These are phyloP conservation scores for Alloplasta piceator DNA, from an alignment of 2,888 invertebrate species.

Conservation along the genomic window DNA sequence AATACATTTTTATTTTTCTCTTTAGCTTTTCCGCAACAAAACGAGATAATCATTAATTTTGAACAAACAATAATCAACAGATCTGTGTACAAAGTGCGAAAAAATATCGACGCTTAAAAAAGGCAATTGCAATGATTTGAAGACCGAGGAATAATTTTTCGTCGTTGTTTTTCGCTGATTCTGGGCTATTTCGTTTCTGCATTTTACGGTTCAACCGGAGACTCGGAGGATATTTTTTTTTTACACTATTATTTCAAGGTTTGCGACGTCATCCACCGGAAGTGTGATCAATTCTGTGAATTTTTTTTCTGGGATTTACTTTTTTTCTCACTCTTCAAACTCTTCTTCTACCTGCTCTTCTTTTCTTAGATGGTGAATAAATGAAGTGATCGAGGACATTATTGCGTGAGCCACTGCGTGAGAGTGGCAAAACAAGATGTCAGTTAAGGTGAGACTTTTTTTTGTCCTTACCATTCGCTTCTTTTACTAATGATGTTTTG, in stretches of 20 bases:
- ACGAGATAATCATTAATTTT: no score
- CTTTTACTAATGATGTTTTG: not conserved
- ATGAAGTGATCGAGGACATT: slow-evolving; percentile 69
- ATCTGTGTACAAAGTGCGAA: no score
- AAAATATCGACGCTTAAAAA: slow-evolving; percentile 27
- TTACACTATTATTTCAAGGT: not conserved
- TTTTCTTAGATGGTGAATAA: slow-evolving; percentile 66
- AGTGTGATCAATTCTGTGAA: not conserved
- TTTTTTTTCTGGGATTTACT: not conserved
- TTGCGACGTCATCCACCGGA: not conserved
- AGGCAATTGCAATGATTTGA: slow-evolving; percentile 48
- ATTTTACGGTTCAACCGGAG: not conserved
- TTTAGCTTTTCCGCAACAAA: not conserved
- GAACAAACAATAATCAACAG: not conserved
- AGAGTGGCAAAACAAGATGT: slow-evolving; percentile 76
- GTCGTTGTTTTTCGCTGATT: slow-evolving; percentile 1
- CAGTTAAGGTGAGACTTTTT: slow-evolving; percentile 79
- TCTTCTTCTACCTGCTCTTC: not conserved
- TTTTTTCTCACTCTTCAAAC: not conserved
- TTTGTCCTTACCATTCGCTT: not conserved
- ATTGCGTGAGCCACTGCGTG: slow-evolving; percentile 70
- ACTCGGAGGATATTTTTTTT: not conserved
- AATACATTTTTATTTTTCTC: no score
- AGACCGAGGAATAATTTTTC: slow-evolving; percentile 11
- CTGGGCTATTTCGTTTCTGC: not conserved